Evolutionary conservation across 2,113 vertebrate genomes (phyloP).

Genomic region (Erythrocebus patas): DNA sequence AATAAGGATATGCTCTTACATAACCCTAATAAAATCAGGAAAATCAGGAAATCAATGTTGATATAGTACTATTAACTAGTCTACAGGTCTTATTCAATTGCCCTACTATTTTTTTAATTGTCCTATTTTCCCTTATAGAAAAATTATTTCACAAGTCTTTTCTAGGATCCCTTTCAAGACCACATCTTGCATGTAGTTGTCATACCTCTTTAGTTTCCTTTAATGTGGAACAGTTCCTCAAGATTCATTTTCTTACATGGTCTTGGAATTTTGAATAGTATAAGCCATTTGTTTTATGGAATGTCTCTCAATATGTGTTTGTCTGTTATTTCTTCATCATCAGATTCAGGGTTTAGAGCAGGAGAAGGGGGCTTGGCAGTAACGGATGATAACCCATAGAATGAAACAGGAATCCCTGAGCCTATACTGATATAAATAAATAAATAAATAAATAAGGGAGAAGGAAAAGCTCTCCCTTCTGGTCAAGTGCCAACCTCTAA

Average conservation of each 20-base stretch:
- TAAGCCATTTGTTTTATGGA: background rate
- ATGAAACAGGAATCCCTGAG: background rate
- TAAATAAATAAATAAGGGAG: background rate
- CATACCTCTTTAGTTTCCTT: background rate
- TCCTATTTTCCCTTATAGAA: background rate
- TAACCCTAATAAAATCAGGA: background rate
- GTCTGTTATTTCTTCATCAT: background rate
- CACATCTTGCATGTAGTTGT: background rate
- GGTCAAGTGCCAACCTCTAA: background rate
- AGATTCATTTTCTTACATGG: background rate
- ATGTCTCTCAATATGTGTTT: background rate
- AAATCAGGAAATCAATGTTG: background rate
- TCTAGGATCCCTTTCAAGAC: background rate
- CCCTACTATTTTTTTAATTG: background rate
- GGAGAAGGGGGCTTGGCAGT: background rate
- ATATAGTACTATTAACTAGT: background rate
- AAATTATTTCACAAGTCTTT: background rate
- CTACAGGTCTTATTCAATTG: background rate
- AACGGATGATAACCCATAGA: background rate
- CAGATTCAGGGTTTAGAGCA: background rate
- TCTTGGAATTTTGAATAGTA: conserved; percentile 10
- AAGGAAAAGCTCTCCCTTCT: background rate
- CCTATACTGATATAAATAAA: background rate
- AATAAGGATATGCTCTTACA: background rate
- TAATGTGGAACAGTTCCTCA: background rate